Evolutionary conservation across 2,113 vertebrate species (phyloP).

Genomic region (Brevimyrus niger): DNA sequence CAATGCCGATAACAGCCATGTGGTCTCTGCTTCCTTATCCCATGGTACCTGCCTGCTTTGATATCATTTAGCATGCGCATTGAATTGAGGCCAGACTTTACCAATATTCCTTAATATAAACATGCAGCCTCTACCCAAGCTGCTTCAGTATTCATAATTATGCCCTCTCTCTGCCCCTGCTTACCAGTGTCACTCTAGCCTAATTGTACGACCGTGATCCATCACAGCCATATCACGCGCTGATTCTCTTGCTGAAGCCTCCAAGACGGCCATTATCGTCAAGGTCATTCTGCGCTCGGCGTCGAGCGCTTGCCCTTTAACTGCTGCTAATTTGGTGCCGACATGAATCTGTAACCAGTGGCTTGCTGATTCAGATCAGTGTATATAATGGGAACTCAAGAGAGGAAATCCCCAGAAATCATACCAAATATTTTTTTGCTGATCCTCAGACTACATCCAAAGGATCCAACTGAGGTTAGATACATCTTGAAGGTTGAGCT

Average conservation of each 20-base stretch:
- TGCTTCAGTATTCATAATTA: neutral
- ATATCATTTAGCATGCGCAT: constrained; percentile 1
- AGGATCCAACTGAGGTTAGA: neutral
- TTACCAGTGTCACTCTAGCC: neutral
- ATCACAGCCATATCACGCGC: neutral
- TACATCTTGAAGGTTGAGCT: neutral
- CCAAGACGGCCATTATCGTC: neutral
- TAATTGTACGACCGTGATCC: neutral
- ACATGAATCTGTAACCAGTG: neutral
- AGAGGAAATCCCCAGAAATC: neutral
- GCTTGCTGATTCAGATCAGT: neutral
- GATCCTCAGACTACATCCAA: neutral
- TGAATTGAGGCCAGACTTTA: neutral
- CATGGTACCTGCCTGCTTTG: neutral
- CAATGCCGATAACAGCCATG: neutral
- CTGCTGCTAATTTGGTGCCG: neutral
- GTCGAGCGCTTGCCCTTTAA: neutral
- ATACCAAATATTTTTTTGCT: neutral
- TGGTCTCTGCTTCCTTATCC: neutral
- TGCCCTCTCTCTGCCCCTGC: neutral
- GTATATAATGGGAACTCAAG: neutral
- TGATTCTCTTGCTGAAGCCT: neutral
- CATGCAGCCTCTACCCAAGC: neutral
- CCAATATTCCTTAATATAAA: neutral
- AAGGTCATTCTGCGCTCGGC: neutral